These are phyloP conservation scores for Hippocampus comes DNA, from an alignment of 2,113 vertebrate species.

Conservation along the genomic window DNA sequence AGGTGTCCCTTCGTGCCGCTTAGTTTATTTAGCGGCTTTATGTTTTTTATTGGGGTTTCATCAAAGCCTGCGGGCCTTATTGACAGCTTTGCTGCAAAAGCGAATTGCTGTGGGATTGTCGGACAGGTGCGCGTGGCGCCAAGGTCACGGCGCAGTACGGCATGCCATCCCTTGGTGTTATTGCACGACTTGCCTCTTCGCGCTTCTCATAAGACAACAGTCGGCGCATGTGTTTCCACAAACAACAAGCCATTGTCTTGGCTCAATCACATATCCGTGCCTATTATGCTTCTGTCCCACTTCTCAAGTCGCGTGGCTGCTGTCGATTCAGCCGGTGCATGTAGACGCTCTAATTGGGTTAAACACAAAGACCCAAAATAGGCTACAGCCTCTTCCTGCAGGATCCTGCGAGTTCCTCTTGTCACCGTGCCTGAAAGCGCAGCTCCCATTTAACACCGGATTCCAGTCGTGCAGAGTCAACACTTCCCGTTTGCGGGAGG, in stretches of 20 bases:
- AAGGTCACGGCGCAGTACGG: conserved; percentile 31
- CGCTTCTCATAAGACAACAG: not conserved
- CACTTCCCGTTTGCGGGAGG: conserved; percentile 31
- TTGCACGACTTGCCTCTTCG: conserved; percentile 15
- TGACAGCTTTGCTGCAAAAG: conserved; percentile 34
- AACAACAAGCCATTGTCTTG: conserved; percentile 16
- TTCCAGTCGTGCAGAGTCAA: conserved; percentile 47
- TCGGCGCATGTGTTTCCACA: conserved; percentile 16
- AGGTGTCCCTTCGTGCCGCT: conserved; percentile 36
- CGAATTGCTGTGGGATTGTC: conserved; percentile 23
- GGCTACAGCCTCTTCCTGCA: conserved; percentile 40
- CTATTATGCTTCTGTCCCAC: conserved; percentile 30
- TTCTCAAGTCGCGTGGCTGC: conserved; percentile 48
- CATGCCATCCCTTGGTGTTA: conserved; percentile 2
- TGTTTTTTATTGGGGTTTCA: conserved; percentile 38
- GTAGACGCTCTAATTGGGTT: conserved; percentile 56
- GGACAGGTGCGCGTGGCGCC: conserved; percentile 23
- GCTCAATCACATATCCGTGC: conserved; percentile 30
- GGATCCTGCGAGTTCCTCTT: conserved; percentile 28
- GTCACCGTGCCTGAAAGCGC: conserved; percentile 37
- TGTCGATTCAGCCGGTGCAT: conserved; percentile 28
- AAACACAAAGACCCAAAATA: conserved; percentile 62
- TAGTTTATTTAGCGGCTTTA: conserved; percentile 40
- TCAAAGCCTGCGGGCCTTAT: conserved; percentile 9
- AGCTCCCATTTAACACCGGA: conserved; percentile 31